Conservation (phyloP, 2,113 vertebrate genomes). For the Lycaon pictus region DNA sequence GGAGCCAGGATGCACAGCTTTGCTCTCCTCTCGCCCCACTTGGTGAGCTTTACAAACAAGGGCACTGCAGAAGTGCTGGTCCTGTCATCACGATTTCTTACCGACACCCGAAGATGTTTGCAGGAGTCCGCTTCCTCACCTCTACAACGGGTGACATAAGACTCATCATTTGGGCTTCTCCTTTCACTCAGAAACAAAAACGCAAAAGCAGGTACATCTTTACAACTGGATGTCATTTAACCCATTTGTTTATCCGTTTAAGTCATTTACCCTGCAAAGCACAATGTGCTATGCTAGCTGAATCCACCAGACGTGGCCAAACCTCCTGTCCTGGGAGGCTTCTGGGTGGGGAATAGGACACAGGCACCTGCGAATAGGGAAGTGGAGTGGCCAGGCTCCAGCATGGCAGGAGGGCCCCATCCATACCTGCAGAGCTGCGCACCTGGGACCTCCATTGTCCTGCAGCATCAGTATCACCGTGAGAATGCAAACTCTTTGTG, state of each 20-base stretch:
- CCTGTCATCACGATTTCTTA: too few species aligned
- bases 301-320: background rate
- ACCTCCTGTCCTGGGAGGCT: background rate
- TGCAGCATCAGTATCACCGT: rapidly evolving
- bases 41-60: background rate
- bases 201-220: background rate
- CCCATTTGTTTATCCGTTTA: rapidly evolving
- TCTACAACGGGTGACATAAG: rapidly evolving
- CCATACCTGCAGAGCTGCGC: too few species aligned
- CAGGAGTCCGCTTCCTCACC: background rate
- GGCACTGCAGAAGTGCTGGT: background rate
- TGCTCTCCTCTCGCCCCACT: background rate
- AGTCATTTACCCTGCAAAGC: background rate
- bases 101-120: rapidly evolving
- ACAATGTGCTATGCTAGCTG: rapidly evolving
- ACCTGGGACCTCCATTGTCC: rapidly evolving
- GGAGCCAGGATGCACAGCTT: background rate
- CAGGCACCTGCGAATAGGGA: too few species aligned
- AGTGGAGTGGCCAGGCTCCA: too few species aligned
- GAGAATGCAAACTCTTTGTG: background rate
- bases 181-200: background rate
- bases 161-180: background rate
- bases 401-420: background rate
- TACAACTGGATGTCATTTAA: rapidly evolving
- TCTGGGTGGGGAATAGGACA: rapidly evolving